A percentile compares a stretch with the other conserved stretches of the same genome.
Evolutionary conservation across 2,113 vertebrate genomes (phyloP).

Genomic region (Lonchura striata): DNA sequence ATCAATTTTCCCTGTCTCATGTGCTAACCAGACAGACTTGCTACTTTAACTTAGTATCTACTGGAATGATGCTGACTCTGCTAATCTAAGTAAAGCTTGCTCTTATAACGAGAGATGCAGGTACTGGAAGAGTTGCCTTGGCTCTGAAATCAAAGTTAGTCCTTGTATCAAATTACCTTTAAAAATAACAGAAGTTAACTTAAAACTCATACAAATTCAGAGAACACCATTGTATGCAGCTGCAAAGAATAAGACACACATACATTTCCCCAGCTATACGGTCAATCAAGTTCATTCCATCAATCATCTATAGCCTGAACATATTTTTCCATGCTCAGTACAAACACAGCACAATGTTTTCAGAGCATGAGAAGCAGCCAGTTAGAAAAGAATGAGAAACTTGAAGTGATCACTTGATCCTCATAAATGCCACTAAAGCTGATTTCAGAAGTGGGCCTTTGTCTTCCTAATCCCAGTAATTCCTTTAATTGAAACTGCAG

Average conservation of each 20-base stretch:
- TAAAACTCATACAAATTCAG: not conserved
- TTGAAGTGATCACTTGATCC: conserved; percentile 42
- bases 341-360: not conserved
- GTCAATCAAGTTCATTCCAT: not conserved
- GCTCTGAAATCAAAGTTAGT: not conserved
- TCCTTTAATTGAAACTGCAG: conserved; percentile 57
- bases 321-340: not conserved
- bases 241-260: not conserved
- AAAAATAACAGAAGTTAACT: not conserved
- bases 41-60: not conserved
- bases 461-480: conserved; percentile 62
- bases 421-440: conserved; percentile 23
- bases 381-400: conserved; percentile 39
- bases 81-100: not conserved
- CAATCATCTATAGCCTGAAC: not conserved
- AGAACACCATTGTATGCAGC: not conserved
- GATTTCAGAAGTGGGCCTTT: conserved; percentile 49
- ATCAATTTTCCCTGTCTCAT: not conserved
- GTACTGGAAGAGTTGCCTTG: not conserved
- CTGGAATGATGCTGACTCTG: not conserved
- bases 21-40: not conserved
- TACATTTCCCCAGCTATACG: not conserved
- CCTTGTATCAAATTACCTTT: not conserved
- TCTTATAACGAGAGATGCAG: not conserved
- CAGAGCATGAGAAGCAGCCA: not conserved